Base-by-base conservation (phyloP, 1,140 invertebrate genomes). In the Leucophenga varia region DNA sequence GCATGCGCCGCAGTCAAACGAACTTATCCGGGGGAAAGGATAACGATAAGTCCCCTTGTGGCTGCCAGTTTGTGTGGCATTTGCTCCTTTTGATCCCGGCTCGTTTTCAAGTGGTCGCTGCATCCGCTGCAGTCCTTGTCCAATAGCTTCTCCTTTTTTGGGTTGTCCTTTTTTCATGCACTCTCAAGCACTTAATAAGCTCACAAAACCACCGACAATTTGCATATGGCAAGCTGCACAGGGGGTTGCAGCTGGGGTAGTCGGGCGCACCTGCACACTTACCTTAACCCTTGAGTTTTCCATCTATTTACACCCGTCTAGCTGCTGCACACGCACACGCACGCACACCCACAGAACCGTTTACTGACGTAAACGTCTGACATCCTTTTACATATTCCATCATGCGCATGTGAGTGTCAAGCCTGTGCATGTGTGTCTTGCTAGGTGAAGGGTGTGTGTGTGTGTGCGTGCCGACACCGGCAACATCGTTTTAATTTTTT, bases 101-200 rank as follows among this genome's bases (percentile, higher is more conserved):
- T 49, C 46, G 47, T 36, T 64, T 54, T 47, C 61, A 39, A 64
- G 54, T 54, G 44, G 37, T 37, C 41, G 9, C 25, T 21, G 25
- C 44, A 48, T 34, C 44, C 35, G 49, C 56, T 54, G 36, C n/a
- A n/a, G 47, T 59, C 40, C 54, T 48, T 47, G 31, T 21, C 25
- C 30, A 40, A 44, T 30, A 31, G 18, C 8, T 38, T 13, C 28
- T 20, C 34, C 42, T 37, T 3, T 14, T 12, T 18, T 13, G 17
- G 13, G 21, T n/a, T 34, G 42, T 35, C 28, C 40, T 57, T 58
- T 55, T 52, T 54, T 51, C 47, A 61, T 67, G 61, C 63, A 52
- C 63, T 61, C 55, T 67, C 59, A 37, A 65, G 59, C 56, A 63
- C 56, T 67, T 65, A 65, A 65, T 67, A 65, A 65, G 53, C 61